Base-by-base conservation (phyloP, 2,113 vertebrate species). In the Elanus axillaris region DNA sequence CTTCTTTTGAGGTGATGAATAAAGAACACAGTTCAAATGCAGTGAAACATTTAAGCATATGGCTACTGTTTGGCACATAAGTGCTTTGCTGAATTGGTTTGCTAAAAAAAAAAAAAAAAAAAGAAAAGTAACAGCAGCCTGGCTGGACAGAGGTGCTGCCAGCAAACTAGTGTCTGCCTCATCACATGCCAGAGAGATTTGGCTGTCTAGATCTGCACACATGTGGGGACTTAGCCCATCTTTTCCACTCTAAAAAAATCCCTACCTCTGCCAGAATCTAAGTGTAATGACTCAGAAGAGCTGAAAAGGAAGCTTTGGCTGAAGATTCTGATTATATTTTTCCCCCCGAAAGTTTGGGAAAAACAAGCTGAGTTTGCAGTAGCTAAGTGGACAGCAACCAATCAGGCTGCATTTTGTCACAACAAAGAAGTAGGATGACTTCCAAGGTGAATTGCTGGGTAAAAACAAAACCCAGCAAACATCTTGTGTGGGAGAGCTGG, bases 401-500 rank as follows among this genome's bases (percentile, higher is more conserved):
- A 55, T 62, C 55, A 52, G 67, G 50, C 75, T 90, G 22, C 38
- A 36, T 88, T 86, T 93, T 95, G 53, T 86, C 73, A 75, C 91
- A 91, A 93, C 64, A 94, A 84, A 95, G 82, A 43, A 94, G 20
- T 27, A 92, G 88, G 83, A 93, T 75, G 66, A 27, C 31, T 94
- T 96, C 93, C 95, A 96, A 91, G 43, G 73, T 87, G 62, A 94
- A 94, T 52, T 78, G 31, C 45, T 77, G 59, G 76, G 48, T 75
- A 69, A 55, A 91, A 88, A 83, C 55, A 92, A 94, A 93, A 40
- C 9, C 10, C 53, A 96, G 59, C 55, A 91, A 93, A 71, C 43
- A 67, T 42, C 27, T 69, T 84, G 31, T 47, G 43, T 78, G 43
- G 56, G 60, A 84, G 72, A 81, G 56, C 47, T 78, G 72, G 81